Evolutionary conservation across 1,140 invertebrate species (phyloP).

Genomic region (Proctacanthus coquilletti): DNA sequence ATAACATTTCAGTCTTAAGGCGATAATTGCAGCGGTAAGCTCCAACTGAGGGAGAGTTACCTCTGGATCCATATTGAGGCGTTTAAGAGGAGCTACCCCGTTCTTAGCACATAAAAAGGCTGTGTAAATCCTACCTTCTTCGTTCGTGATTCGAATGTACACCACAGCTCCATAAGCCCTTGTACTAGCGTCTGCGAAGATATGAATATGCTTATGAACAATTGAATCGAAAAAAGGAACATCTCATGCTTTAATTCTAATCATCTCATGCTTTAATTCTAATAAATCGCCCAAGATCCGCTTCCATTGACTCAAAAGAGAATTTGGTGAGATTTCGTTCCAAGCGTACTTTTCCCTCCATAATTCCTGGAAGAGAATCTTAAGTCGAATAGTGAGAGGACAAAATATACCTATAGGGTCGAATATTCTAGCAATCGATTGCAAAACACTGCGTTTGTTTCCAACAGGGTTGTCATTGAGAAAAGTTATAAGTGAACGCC

Average conservation of each 20-base stretch:
- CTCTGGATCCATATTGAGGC: slow-evolving; percentile 10
- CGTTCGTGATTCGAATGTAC: slow-evolving; percentile 12
- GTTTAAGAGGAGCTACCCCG: slow-evolving; percentile 22
- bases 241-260: slow-evolving; percentile 9
- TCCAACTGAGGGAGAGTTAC: slow-evolving; percentile 21
- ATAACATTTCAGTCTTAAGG: slow-evolving; percentile 8
- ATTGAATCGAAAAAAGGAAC: slow-evolving; percentile 7
- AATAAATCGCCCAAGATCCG: no score
- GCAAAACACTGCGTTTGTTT: slow-evolving; percentile 16
- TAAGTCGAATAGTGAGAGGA: slow-evolving; percentile 19
- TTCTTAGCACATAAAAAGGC: slow-evolving; percentile 22
- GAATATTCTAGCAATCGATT: slow-evolving; percentile 17
- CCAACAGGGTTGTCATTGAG: not conserved
- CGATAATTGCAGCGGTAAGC: slow-evolving; percentile 17
- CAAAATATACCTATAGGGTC: slow-evolving; percentile 27
- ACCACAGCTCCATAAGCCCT: slow-evolving; percentile 17
- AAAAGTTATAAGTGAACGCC: not conserved
- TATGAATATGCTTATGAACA: slow-evolving; percentile 8
- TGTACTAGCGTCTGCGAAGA: slow-evolving; percentile 19
- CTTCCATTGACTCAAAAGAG: no score
- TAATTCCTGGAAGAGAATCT: slow-evolving; percentile 27
- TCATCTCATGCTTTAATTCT: no score
- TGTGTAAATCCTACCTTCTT: slow-evolving; percentile 7
- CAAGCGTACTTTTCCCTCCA: slow-evolving; percentile 19
- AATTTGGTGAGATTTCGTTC: slow-evolving; percentile 13